Evolutionary conservation across 2,797 vertebrate species (phyloP).

Genomic region (Sebastes itinus): DNA sequence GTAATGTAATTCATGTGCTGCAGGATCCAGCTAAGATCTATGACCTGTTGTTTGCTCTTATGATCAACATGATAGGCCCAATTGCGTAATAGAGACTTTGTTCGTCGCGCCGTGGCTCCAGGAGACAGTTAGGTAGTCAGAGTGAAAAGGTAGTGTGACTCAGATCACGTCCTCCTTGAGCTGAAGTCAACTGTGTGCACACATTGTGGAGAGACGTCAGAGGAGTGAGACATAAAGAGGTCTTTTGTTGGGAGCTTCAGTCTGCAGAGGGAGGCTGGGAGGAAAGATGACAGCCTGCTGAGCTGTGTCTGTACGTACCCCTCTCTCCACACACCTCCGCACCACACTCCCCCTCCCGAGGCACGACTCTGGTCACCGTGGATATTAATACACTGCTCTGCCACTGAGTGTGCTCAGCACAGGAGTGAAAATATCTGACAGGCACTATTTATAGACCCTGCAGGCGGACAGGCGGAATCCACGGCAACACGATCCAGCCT

Average conservation of each 20-base stretch:
- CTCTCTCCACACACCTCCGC: conserved; percentile 38
- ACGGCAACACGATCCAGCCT: conserved; percentile 73
- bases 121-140: conserved; percentile 13
- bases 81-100: conserved; percentile 28
- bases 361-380: conserved; percentile 76
- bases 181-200: conserved; percentile 21
- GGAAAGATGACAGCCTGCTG: conserved; percentile 54
- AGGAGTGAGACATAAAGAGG: conserved; percentile 45
- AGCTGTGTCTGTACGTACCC: conserved; percentile 37
- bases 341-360: conserved; percentile 50
- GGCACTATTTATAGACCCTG: conserved; percentile 83
- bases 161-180: conserved; percentile 20
- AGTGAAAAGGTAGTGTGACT: conserved; percentile 48
- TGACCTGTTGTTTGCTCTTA: conserved; percentile 31
- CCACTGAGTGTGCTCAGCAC: conserved; percentile 72
- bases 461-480: conserved; percentile 78
- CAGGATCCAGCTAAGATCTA: conserved; percentile 20
- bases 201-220: conserved; percentile 22
- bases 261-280: conserved; percentile 50
- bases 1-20: conserved; percentile 49
- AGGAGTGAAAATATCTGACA: conserved; percentile 84
- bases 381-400: conserved; percentile 82
- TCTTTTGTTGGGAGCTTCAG: conserved; percentile 49
- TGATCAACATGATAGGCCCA: conserved; percentile 15
- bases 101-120: background rate